Conservation (phyloP, 2,113 vertebrate species). For the Nyctereutes procyonoides region DNA sequence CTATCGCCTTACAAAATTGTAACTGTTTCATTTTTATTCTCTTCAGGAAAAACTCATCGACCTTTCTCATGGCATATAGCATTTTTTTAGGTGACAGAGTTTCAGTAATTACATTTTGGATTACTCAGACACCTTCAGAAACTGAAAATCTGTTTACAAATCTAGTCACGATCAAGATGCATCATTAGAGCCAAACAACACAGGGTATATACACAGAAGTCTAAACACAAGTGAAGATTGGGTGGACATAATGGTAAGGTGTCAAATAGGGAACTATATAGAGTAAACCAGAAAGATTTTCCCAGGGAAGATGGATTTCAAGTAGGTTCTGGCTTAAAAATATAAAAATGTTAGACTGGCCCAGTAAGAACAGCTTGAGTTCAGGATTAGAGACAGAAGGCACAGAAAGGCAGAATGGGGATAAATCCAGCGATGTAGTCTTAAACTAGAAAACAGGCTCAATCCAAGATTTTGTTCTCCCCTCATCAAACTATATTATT, state of each 20-base stretch:
- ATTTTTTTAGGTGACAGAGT: conserved; percentile 28
- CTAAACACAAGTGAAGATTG: background rate
- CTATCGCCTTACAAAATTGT: background rate
- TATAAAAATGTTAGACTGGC: conserved; percentile 40
- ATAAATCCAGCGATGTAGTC: conserved; percentile 35
- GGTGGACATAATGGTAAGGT: background rate
- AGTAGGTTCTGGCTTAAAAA: conserved; percentile 22
- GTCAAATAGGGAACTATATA: background rate
- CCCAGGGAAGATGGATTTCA: background rate
- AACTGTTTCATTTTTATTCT: background rate
- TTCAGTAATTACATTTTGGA: conserved; percentile 42
- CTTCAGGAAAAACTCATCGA: background rate
- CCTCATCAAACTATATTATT: conserved; percentile 29
- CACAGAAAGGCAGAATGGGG: conserved; percentile 9
- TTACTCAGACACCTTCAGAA: background rate
- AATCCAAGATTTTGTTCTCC: conserved; percentile 37
- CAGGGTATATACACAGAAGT: background rate
- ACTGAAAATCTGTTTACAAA: conserved; percentile 20
- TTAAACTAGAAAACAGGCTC: background rate
- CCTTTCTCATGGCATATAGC: background rate
- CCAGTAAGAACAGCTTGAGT: conserved; percentile 60
- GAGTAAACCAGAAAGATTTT: background rate
- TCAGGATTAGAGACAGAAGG: conserved; percentile 66
- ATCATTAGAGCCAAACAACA: background rate
- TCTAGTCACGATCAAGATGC: background rate